Evolutionary conservation across 1,140 invertebrate genomes (phyloP), one percentile per base, ranked within the genome.

Genomic region (Grapholita molesta): DNA sequence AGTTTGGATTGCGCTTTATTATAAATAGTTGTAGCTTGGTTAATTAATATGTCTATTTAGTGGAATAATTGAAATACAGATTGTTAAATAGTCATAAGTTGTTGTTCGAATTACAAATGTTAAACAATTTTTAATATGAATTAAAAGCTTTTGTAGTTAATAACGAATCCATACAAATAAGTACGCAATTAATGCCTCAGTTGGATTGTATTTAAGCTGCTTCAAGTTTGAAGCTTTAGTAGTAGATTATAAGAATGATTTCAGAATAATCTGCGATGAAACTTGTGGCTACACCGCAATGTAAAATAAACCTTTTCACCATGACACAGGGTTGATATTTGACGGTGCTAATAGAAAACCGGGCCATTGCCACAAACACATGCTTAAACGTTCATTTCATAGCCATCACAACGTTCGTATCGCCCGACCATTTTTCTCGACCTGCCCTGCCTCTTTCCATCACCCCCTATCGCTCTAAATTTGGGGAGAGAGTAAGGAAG

Each of bases 361-460:
- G 86, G 84, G 84, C 86, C 83, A 86, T 81, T 84, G 84, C 82
- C 84, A 85, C 84, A 85, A 89, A 87, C 86, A 89, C 85, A 89
- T 89, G 86, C 55, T 61, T 61, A 61, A 61, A 61, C 55, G 55
- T 61, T 61, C 55, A 61, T 61, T 61, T 61, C 55, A 61, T 61
- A 61, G 55, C 55, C 55, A n/a, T 61, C 55, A 61, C 55, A 61
- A 61, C 55, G 55, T 84, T 85, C 79, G 80, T 70, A 74, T 72
- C 72, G 73, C 64, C n/a, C 70, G 72, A 38, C 86, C 82, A 87
- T 57, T 21, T n/a, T 61, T 21, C 23, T 65, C 66, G 84, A 83
- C 42, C 86, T 75, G 2, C 80, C 76, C 35, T 70, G 48, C 76
- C 80, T 24, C 80, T 42, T 73, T 69, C 11, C 3, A 55, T 23